A percentile compares a stretch with the other conserved stretches of the same genome.
phyloP scores from a whole-genome alignment of 1,140 invertebrate genomes.

The Drosophila lacertosa region DNA sequence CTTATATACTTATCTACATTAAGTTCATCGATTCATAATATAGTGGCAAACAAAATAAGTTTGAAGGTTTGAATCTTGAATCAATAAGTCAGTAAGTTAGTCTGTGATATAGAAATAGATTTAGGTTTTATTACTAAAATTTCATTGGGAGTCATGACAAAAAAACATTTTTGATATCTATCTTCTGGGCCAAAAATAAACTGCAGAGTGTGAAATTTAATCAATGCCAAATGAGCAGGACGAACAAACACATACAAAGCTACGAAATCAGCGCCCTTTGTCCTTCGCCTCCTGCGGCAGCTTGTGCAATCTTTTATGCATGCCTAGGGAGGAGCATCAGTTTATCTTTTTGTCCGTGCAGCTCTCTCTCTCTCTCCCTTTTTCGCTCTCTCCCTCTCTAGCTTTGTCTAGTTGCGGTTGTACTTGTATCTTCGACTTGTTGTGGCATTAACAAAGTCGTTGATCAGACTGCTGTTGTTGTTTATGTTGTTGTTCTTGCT shows the following conservation, averaged over 20 bases:
- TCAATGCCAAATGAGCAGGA: constrained; percentile 18
- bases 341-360: constrained; percentile 57
- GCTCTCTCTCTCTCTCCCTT: constrained; percentile 20
- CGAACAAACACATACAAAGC: neutral
- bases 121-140: too few relatives aligned
- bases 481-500: constrained; percentile 17
- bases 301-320: constrained; percentile 62
- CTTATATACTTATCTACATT: too few relatives aligned
- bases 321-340: constrained; percentile 42
- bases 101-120: too few relatives aligned
- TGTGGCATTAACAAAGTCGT: constrained; percentile 79
- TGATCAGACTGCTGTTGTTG: constrained; percentile 55
- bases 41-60: too few relatives aligned
- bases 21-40: too few relatives aligned
- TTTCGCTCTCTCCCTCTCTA: too few relatives aligned
- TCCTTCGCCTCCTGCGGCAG: constrained; percentile 2
- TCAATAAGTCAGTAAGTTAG: too few relatives aligned
- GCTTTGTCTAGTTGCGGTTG: constrained; percentile 44
- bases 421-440: constrained; percentile 70
- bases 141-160: too few relatives aligned
- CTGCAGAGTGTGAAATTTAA: neutral
- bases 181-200: too few relatives aligned
- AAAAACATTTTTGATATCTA: constrained; percentile 1
- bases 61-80: too few relatives aligned
- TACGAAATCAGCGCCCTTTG: constrained; percentile 7